A percentile compares a stretch with the other conserved stretches of the same genome.
phyloP scores from a whole-genome alignment of 2,113 vertebrate genomes.

The Rhineura floridana region DNA sequence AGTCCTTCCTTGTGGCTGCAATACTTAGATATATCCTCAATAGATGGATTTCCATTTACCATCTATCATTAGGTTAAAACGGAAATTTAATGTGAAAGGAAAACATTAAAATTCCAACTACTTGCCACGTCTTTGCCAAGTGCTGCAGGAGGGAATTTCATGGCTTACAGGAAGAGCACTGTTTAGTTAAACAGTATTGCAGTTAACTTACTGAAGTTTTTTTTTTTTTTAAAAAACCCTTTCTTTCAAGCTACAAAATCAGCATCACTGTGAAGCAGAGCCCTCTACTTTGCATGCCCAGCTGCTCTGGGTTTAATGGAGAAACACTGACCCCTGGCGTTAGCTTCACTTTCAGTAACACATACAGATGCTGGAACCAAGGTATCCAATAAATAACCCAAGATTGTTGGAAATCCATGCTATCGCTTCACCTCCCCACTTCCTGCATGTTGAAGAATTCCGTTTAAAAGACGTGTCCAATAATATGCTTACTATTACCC shows the following conservation, averaged over 20 bases:
- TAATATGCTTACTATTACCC: neutral
- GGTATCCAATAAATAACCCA: neutral
- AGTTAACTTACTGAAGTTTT: neutral
- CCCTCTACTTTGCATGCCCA: neutral
- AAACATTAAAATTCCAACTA: constrained; percentile 8
- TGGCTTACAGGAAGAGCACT: neutral
- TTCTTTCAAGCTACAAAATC: neutral
- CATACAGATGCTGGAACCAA: neutral
- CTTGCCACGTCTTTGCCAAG: neutral
- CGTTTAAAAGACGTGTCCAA: neutral
- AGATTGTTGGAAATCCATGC: neutral
- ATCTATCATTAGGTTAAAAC: neutral
- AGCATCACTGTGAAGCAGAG: neutral
- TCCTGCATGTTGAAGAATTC: neutral
- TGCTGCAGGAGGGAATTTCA: neutral
- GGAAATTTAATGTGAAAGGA: neutral
- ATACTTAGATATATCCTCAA: neutral
- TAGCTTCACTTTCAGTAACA: neutral
- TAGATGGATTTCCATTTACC: neutral
- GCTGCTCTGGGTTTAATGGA: neutral
- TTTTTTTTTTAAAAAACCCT: neutral
- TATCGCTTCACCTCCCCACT: neutral
- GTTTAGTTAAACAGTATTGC: constrained; percentile 6
- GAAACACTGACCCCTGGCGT: neutral
- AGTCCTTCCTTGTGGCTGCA: neutral